Conservation (phyloP, 1,140 invertebrate genomes). For the Coboldia fuscipes region DNA sequence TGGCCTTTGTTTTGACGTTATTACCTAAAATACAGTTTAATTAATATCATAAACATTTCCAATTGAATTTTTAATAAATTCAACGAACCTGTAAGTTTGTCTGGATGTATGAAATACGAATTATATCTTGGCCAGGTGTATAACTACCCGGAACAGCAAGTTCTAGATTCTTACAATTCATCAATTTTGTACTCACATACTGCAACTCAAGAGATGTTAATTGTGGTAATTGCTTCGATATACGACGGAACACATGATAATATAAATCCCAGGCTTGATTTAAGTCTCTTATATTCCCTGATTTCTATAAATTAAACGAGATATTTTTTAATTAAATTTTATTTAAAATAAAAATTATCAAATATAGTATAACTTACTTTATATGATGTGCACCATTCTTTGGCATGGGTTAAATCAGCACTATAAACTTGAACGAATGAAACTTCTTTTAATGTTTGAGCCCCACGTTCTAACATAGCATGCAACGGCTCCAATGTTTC, state of each 20-base stretch:
- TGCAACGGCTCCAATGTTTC: conserved; percentile 88
- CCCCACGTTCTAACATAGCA: conserved; percentile 77
- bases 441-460: conserved; percentile 89
- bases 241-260: conserved; percentile 91
- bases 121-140: conserved; percentile 59
- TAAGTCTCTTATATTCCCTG: conserved; percentile 69
- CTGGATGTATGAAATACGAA: not conserved
- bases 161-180: conserved; percentile 76
- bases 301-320: conserved; percentile 23
- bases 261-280: conserved; percentile 98
- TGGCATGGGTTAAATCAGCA: conserved; percentile 77
- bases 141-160: conserved; percentile 92
- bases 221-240: conserved; percentile 82
- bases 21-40: conserved; percentile 51
- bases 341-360: conserved; percentile 9
- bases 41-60: too few relatives aligned
- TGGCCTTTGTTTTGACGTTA: conserved; percentile 94
- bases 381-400: conserved; percentile 82
- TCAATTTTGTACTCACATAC: conserved; percentile 84
- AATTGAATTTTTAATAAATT: too few relatives aligned
- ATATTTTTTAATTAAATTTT: conserved; percentile 5
- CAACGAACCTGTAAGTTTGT: conserved; percentile 44
- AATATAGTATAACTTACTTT: conserved; percentile 28
- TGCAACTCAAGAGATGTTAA: conserved; percentile 76
- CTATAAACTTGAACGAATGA: conserved; percentile 94